A percentile compares a stretch with the other conserved stretches of the same genome.
These are phyloP conservation scores for Sebastes iracundus DNA, from an alignment of 2,797 vertebrate genomes.

Conservation along the genomic window DNA sequence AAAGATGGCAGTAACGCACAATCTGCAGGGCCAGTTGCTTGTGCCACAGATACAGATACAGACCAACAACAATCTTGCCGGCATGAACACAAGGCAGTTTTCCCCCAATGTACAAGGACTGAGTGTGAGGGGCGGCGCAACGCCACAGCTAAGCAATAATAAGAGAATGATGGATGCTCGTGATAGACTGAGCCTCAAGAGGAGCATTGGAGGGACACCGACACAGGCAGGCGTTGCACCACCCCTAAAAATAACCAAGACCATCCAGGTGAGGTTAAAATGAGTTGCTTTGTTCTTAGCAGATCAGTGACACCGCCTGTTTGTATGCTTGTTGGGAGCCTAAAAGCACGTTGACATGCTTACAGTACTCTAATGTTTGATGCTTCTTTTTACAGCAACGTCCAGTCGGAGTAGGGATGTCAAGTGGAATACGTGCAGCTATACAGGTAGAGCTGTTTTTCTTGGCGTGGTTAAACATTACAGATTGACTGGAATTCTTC, in stretches of 20 bases:
- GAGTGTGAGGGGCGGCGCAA: constrained; percentile 48
- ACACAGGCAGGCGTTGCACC: constrained; percentile 73
- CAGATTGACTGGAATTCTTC: not conserved
- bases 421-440: constrained; percentile 71
- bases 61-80: constrained; percentile 48
- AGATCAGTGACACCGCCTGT: not conserved
- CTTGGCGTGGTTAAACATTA: not conserved
- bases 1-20: constrained; percentile 45
- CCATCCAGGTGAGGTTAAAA: constrained; percentile 88
- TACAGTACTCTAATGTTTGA: not conserved
- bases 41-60: constrained; percentile 82
- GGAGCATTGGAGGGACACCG: constrained; percentile 83
- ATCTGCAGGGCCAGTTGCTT: constrained; percentile 58
- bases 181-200: constrained; percentile 93
- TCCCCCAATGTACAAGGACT: constrained; percentile 64
- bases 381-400: constrained; percentile 74
- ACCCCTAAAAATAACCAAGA: constrained; percentile 95
- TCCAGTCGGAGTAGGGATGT: constrained; percentile 76
- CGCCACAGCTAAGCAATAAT: constrained; percentile 74
- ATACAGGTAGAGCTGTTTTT: constrained; percentile 61
- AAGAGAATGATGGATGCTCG: constrained; percentile 91
- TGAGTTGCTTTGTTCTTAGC: not conserved
- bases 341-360: not conserved
- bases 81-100: constrained; percentile 68
- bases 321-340: not conserved